Base-by-base conservation (phyloP, 2,888 invertebrate species). In the Apamea crenata region DNA sequence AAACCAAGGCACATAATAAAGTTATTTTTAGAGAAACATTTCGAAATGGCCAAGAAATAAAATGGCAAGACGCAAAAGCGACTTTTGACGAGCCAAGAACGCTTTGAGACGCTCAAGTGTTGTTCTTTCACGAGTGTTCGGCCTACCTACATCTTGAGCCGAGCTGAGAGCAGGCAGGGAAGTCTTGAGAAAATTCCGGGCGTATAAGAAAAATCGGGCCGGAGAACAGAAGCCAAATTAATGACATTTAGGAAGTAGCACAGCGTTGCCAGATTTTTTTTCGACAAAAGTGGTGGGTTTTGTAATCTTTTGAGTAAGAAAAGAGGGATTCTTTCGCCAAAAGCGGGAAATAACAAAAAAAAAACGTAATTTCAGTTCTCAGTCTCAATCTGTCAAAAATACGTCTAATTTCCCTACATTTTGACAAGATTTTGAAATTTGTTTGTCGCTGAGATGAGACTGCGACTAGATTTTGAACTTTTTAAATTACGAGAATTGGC, bases 31-130 rank as follows among this genome's bases (percentile, higher is more conserved):
- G 40, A 83, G 59, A 44, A 67, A 74, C 50, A 59, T 76, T 83
- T 69, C 69, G 47, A 76, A 84, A 87, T 74, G 79, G 61, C 69
- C 14, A 36, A 53, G 84, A 78, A 75, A 73, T 84, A 50, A 84
- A 86, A 79, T 71, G 80, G 67, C 67, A 56, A 63, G 59, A 32
- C n/a, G 80, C 44, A 65, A 87, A 84, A 61, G 74, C 73, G 63
- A 44, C 71, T 69, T 83, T 68, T 71, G 83, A 74, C 59, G 61
- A 50, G 61, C 50, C n/a, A 47, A 68, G 74, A 77, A 29, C 63
- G 76, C 68, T 87, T 81, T 85, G 68, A 85, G 82, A 21, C 1
- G 47, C 29, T 78, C 77, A 71, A 86, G 88, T 77, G 87, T 77
- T 77, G 81, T 75, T 85, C 63, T 72, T 79, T 68, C 74, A 47